Percentiles rank a stretch among this genome's conserved stretches.
These are phyloP conservation scores for Calephelis virginiensis DNA, from an alignment of 1,140 invertebrate genomes.

Conservation along the genomic window DNA sequence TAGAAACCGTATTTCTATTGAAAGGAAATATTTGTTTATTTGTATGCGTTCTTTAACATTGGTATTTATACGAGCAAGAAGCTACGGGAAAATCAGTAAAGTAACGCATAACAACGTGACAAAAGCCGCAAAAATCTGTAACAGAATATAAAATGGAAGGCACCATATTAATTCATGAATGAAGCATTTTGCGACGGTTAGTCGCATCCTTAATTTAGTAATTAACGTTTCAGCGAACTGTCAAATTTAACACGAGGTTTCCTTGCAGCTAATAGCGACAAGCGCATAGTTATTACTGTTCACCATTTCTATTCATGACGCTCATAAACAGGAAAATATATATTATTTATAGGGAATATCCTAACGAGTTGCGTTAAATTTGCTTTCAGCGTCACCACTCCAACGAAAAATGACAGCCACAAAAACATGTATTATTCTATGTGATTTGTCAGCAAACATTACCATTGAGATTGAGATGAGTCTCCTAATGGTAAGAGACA, in stretches of 20 bases:
- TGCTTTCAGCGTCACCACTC: too few species aligned
- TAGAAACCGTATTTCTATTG: too few species aligned
- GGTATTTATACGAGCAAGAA: too few species aligned
- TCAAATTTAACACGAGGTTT: slow-evolving; percentile 11
- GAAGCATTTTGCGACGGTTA: slow-evolving; percentile 37
- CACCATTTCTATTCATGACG: background rate
- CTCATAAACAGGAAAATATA: background rate
- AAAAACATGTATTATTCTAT: background rate
- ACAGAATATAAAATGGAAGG: background rate
- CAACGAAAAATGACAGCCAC: too few species aligned
- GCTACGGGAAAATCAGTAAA: too few species aligned
- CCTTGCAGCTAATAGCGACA: background rate
- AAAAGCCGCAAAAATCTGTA: background rate
- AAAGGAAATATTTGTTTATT: too few species aligned
- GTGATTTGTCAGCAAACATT: too few species aligned
- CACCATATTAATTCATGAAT: slow-evolving; percentile 27
- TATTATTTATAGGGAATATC: background rate
- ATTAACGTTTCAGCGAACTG: slow-evolving; percentile 48
- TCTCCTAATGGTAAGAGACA: too few species aligned
- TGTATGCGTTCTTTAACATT: too few species aligned
- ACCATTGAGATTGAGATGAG: too few species aligned
- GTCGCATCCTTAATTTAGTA: slow-evolving; percentile 42
- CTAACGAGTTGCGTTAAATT: too few species aligned
- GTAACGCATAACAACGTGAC: too few species aligned
- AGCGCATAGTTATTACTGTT: background rate